Evolutionary conservation across 2,888 invertebrate genomes (phyloP).

Genomic region (Sinopyrophorus schimmeli): DNA sequence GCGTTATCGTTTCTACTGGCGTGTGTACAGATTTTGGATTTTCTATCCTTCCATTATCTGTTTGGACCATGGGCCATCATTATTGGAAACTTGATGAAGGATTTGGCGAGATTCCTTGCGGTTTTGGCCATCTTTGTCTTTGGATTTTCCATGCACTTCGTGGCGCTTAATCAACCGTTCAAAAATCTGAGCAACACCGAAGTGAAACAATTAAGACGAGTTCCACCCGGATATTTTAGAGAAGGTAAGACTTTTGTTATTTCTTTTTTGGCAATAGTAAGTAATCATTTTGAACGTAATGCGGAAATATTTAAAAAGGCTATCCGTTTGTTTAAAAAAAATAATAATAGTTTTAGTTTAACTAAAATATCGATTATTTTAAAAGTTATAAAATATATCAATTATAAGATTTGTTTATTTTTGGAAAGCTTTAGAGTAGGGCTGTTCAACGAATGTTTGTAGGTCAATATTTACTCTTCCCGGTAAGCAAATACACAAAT

Average conservation of each 20-base stretch:
- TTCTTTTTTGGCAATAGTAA: too few relatives aligned
- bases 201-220: conserved; percentile 51
- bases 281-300: too few relatives aligned
- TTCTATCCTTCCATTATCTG: conserved; percentile 97
- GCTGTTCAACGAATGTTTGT: too few relatives aligned
- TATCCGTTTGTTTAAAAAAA: too few relatives aligned
- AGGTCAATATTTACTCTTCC: too few relatives aligned
- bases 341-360: too few relatives aligned
- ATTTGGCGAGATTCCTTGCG: conserved; percentile 94
- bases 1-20: conserved; percentile 93
- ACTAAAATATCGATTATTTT: too few relatives aligned
- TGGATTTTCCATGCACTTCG: conserved; percentile 97
- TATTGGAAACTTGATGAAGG: conserved; percentile 93
- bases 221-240: conserved; percentile 58
- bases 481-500: too few relatives aligned
- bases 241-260: conserved; percentile 71
- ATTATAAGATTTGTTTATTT: too few relatives aligned
- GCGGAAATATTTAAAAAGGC: too few relatives aligned
- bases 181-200: conserved; percentile 68
- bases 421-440: too few relatives aligned
- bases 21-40: conserved; percentile 97
- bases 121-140: conserved; percentile 97
- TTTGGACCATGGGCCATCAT: conserved; percentile 99
- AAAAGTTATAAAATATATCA: too few relatives aligned
- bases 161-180: conserved; percentile 94